A percentile compares a stretch with the other conserved stretches of the same genome.
Conservation (phyloP, 2,888 invertebrate genomes). For the Aspidapion aeneum region DNA sequence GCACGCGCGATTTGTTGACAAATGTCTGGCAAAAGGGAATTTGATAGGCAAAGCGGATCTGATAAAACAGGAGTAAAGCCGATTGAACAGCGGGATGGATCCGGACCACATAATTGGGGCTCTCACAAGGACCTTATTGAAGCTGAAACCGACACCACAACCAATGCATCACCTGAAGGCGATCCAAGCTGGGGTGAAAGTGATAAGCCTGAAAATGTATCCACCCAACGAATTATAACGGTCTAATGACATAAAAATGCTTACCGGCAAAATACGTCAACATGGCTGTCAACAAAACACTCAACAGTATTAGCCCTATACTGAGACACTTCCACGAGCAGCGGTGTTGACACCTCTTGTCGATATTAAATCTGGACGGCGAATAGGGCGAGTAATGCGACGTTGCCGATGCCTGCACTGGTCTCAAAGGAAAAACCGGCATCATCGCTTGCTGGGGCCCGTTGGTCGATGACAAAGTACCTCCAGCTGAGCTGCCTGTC, state of each 20-base stretch:
- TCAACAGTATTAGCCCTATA: constrained; percentile 87
- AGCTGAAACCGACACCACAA: too few species aligned
- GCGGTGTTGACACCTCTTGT: constrained; percentile 88
- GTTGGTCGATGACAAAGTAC: constrained; percentile 53
- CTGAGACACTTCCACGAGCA: constrained; percentile 97
- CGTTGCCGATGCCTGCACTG: constrained; percentile 52
- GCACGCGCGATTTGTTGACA: constrained; percentile 30
- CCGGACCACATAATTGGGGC: constrained; percentile 95
- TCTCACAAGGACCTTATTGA: constrained; percentile 88
- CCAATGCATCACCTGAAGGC: too few species aligned
- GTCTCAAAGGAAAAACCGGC: constrained; percentile 82
- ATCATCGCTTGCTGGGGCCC: constrained; percentile 76
- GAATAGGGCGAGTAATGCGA: constrained; percentile 88
- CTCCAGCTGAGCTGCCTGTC: constrained; percentile 61
- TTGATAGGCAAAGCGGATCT: constrained; percentile 47
- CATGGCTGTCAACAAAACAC: constrained; percentile 88
- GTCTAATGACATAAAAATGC: too few species aligned
- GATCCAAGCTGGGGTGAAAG: too few species aligned
- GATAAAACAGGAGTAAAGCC: constrained; percentile 80
- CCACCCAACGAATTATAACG: too few species aligned
- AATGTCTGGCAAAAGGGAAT: background rate
- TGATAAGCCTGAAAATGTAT: too few species aligned
- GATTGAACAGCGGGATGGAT: constrained; percentile 91
- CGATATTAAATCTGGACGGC: constrained; percentile 91
- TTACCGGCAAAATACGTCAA: constrained; percentile 93